phyloP scores from a whole-genome alignment of 2,113 vertebrate genomes.

The Carettochelys insculpta region DNA sequence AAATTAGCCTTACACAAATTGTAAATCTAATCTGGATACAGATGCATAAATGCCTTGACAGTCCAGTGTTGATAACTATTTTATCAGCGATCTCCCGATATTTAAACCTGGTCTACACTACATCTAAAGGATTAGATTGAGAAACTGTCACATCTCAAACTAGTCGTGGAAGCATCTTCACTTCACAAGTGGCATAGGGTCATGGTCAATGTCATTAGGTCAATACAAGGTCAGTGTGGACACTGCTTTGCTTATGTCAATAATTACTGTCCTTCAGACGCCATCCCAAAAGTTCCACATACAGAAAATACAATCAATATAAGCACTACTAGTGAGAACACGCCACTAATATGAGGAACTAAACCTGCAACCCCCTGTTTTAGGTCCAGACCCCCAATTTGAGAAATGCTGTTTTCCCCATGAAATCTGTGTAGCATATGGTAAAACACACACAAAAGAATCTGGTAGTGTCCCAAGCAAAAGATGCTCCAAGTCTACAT shows the following conservation, averaged over 20 bases:
- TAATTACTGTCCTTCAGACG: not conserved
- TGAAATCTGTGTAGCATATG: no score
- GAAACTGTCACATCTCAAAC: not conserved
- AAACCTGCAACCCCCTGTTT: no score
- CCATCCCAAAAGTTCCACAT: not conserved
- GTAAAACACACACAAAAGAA: no score
- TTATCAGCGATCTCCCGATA: not conserved
- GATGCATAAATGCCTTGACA: not conserved
- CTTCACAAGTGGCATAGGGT: not conserved
- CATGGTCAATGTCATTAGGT: not conserved
- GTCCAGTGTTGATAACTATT: not conserved
- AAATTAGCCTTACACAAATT: not conserved
- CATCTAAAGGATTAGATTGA: rapidly evolving
- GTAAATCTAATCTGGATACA: not conserved
- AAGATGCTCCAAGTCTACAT: no score
- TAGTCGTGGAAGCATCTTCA: not conserved
- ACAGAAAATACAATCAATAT: not conserved
- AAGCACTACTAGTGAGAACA: not conserved
- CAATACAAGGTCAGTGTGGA: not conserved
- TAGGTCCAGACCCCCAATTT: no score
- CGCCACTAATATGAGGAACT: not conserved
- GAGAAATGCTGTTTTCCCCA: no score
- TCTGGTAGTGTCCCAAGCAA: no score
- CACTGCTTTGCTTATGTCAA: no score
- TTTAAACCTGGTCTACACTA: not conserved